These are phyloP conservation scores for Muschampia plurimacula DNA, from an alignment of 2,888 invertebrate genomes.

Conservation along the genomic window DNA sequence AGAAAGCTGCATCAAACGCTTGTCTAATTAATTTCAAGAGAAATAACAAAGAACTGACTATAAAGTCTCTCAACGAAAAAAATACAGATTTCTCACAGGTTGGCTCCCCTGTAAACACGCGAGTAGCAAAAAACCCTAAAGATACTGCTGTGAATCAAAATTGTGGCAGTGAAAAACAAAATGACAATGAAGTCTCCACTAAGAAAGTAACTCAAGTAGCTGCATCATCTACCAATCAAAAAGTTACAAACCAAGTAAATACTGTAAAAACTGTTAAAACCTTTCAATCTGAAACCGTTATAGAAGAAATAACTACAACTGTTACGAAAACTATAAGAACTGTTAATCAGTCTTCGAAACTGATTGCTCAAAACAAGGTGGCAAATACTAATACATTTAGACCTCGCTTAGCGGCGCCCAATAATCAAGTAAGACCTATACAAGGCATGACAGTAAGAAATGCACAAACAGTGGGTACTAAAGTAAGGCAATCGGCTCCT, in stretches of 20 bases:
- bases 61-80: conserved; percentile 52
- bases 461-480: conserved; percentile 56
- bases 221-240: conserved; percentile 54
- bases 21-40: conserved; percentile 60
- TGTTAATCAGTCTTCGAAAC: conserved; percentile 72
- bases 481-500: conserved; percentile 54
- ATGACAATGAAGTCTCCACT: conserved; percentile 19
- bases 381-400: conserved; percentile 47
- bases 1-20: conserved; percentile 35
- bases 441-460: conserved; percentile 65
- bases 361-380: conserved; percentile 60
- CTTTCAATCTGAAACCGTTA: conserved; percentile 74
- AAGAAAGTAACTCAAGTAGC: conserved; percentile 42
- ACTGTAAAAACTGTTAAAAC: conserved; percentile 76
- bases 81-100: conserved; percentile 26
- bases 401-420: conserved; percentile 55
- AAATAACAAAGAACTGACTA: conserved; percentile 61
- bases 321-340: conserved; percentile 81
- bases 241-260: conserved; percentile 61
- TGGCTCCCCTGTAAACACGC: neutral
- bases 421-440: conserved; percentile 54
- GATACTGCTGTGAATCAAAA: conserved; percentile 15
- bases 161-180: neutral
- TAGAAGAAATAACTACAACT: conserved; percentile 80
- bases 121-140: conserved; percentile 16